Evolutionary conservation across 2,113 vertebrate species (phyloP).

Genomic region (Eupsittula cactorum): DNA sequence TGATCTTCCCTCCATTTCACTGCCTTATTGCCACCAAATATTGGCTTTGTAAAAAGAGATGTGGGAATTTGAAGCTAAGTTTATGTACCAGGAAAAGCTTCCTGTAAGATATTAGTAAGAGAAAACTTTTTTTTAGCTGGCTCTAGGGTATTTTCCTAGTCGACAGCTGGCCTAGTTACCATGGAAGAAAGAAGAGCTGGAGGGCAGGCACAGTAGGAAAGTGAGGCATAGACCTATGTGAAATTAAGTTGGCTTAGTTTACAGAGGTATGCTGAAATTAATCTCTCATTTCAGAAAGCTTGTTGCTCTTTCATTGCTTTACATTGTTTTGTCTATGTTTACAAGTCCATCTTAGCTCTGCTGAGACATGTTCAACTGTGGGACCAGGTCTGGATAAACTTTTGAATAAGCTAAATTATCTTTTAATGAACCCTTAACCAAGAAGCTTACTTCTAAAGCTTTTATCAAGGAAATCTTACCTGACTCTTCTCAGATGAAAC

Average conservation of each 20-base stretch:
- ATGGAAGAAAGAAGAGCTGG: conserved; percentile 47
- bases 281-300: neutral
- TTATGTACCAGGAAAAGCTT: neutral
- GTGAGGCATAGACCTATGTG: neutral
- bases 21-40: neutral
- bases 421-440: neutral
- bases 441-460: neutral
- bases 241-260: conserved; percentile 9
- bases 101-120: conserved; percentile 9
- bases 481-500: neutral
- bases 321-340: neutral
- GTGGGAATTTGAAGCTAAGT: conserved; percentile 2
- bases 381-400: neutral
- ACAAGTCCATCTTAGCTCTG: neutral
- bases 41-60: conserved; percentile 8
- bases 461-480: neutral
- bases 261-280: neutral
- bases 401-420: neutral
- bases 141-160: conserved; percentile 17
- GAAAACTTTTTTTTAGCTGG: conserved; percentile 6
- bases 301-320: neutral
- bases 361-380: neutral
- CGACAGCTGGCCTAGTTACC: conserved; percentile 32
- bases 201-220: conserved; percentile 29
- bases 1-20: neutral